A percentile compares a stretch with the other conserved stretches of the same genome.
phyloP scores from a whole-genome alignment of 2,888 invertebrate genomes.

The Thelaira solivaga region DNA sequence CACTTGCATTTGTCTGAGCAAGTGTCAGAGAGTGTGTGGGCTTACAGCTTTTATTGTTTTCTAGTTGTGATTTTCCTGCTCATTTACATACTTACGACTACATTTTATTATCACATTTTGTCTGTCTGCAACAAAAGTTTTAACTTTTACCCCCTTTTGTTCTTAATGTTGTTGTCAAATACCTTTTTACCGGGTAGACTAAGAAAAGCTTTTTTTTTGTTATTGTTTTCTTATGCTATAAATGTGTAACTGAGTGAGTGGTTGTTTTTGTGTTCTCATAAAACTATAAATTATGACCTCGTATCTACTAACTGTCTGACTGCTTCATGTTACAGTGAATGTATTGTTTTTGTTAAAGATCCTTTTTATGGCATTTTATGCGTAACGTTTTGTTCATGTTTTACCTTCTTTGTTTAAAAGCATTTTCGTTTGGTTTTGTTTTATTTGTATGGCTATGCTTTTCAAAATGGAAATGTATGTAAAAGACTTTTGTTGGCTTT shows the following conservation, averaged over 20 bases:
- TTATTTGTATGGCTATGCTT: no score
- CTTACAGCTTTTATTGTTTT: not conserved
- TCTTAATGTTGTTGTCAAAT: constrained; percentile 16
- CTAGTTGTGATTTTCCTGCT: constrained; percentile 7
- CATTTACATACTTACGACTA: not conserved
- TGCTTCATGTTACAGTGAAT: not conserved
- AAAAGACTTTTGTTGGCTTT: not conserved
- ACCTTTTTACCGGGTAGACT: no score
- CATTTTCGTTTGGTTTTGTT: constrained; percentile 36
- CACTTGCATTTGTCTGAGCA: constrained; percentile 26
- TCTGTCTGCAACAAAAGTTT: constrained; percentile 1
- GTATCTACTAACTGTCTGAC: constrained; percentile 4
- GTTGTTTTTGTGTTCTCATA: not conserved
- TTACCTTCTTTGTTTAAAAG: constrained; percentile 5
- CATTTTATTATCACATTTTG: not conserved
- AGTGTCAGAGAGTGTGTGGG: not conserved
- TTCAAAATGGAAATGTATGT: not conserved
- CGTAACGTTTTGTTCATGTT: constrained; percentile 7
- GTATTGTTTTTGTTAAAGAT: constrained; percentile 1
- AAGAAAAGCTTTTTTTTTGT: no score
- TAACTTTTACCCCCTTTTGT: not conserved
- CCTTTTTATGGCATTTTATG: constrained; percentile 25
- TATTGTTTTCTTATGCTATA: no score
- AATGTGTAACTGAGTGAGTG: not conserved
- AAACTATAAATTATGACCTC: constrained; percentile 53